Percentiles rank a stretch among this genome's conserved stretches.
These are phyloP conservation scores for Tipula vernalis DNA, from an alignment of 2,888 invertebrate species.

Conservation along the genomic window DNA sequence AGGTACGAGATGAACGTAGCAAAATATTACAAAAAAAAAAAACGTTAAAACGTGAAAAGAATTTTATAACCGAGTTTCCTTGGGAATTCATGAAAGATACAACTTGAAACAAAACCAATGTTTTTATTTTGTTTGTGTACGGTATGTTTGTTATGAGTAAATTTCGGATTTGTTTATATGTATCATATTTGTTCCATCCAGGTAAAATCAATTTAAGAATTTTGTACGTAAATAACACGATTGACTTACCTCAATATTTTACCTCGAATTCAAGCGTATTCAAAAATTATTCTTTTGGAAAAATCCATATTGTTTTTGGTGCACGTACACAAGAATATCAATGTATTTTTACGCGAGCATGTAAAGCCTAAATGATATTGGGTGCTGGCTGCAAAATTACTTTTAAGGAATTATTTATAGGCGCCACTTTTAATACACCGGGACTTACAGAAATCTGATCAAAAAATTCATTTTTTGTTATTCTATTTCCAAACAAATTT, in stretches of 20 bases:
- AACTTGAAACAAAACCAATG: not conserved
- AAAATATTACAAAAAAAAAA: not conserved
- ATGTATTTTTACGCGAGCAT: not conserved
- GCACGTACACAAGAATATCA: too few relatives aligned
- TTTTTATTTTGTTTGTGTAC: not conserved
- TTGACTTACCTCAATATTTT: not conserved
- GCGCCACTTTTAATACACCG: not conserved
- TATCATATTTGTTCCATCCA: not conserved
- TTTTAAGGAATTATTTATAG: not conserved
- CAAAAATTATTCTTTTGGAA: too few relatives aligned
- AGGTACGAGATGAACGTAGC: not conserved
- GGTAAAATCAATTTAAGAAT: not conserved
- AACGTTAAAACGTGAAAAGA: not conserved
- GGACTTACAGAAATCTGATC: not conserved
- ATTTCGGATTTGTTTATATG: not conserved
- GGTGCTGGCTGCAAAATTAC: not conserved
- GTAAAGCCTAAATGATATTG: not conserved
- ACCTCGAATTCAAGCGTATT: not conserved
- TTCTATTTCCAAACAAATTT: not conserved
- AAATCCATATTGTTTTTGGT: too few relatives aligned
- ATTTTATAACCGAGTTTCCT: not conserved
- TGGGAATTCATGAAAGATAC: not conserved
- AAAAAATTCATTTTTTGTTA: not conserved
- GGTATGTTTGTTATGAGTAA: not conserved
- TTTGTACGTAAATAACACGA: not conserved